A percentile compares a stretch with the other conserved stretches of the same genome.
Evolutionary conservation across 2,113 vertebrate genomes (phyloP).

Genomic region (Tetrax tetrax): DNA sequence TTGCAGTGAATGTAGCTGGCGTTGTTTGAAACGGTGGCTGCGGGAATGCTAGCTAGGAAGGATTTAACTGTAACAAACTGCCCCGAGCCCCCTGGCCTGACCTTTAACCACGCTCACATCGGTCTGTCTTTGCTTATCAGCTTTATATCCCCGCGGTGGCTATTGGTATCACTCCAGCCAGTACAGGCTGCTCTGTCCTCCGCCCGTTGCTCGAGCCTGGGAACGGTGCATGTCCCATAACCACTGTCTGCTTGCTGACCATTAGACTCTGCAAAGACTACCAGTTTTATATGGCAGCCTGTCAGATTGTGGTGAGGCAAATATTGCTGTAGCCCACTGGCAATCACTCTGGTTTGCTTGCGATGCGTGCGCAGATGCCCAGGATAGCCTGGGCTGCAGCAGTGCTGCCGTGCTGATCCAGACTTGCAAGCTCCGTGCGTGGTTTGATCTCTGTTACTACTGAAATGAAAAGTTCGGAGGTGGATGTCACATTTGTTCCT

Average conservation of each 20-base stretch:
- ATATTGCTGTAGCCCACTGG: background rate
- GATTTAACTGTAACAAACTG: background rate
- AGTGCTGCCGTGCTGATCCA: background rate
- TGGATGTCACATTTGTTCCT: background rate
- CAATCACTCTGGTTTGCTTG: background rate
- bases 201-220: background rate
- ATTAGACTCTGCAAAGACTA: background rate
- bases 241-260: background rate
- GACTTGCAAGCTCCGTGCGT: fast-evolving
- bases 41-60: background rate
- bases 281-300: background rate
- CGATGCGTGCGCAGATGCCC: background rate
- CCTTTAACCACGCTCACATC: background rate
- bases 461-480: background rate
- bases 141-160: background rate
- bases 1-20: background rate
- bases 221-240: background rate
- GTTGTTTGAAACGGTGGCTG: background rate
- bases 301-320: background rate
- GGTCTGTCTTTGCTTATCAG: background rate
- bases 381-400: background rate
- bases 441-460: background rate
- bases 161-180: background rate
- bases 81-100: background rate
- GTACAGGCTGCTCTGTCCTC: background rate